A percentile compares a stretch with the other conserved stretches of the same genome.
These are phyloP conservation scores for Graptemys geographica DNA, from an alignment of 2,797 vertebrate species.

Conservation along the genomic window DNA sequence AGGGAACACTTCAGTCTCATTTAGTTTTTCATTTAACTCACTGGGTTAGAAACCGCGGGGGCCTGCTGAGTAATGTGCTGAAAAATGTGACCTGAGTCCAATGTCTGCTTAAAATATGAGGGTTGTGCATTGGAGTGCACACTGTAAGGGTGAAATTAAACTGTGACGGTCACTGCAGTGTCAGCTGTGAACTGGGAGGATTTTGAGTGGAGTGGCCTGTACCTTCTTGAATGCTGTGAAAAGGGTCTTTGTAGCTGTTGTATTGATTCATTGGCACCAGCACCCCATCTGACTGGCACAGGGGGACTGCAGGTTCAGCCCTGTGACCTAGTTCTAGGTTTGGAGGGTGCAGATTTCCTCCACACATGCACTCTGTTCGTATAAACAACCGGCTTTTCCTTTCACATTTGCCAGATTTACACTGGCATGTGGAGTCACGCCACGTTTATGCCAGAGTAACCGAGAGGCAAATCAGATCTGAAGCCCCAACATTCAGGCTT, in stretches of 20 bases:
- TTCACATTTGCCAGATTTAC: rapidly evolving
- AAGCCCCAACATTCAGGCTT: neutral
- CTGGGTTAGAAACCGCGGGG: neutral
- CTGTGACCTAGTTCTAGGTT: neutral
- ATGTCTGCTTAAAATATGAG: neutral
- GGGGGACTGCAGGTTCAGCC: neutral
- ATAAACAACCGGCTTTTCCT: rapidly evolving
- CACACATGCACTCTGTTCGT: neutral
- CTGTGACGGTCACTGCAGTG: neutral
- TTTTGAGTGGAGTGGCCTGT: neutral
- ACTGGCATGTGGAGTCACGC: rapidly evolving
- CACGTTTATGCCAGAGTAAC: neutral
- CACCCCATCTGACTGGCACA: neutral
- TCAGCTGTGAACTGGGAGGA: neutral
- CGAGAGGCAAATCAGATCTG: neutral
- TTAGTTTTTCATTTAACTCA: neutral
- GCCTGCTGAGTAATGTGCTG: neutral
- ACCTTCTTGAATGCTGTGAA: neutral
- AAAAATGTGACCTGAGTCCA: neutral
- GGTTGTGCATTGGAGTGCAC: neutral
- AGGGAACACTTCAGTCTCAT: neutral
- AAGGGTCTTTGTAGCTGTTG: neutral
- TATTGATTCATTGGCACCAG: neutral
- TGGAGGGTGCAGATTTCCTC: rapidly evolving
- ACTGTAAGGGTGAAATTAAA: neutral